Evolutionary conservation across 2,113 vertebrate species (phyloP).

Genomic region (Anoplopoma fimbria): DNA sequence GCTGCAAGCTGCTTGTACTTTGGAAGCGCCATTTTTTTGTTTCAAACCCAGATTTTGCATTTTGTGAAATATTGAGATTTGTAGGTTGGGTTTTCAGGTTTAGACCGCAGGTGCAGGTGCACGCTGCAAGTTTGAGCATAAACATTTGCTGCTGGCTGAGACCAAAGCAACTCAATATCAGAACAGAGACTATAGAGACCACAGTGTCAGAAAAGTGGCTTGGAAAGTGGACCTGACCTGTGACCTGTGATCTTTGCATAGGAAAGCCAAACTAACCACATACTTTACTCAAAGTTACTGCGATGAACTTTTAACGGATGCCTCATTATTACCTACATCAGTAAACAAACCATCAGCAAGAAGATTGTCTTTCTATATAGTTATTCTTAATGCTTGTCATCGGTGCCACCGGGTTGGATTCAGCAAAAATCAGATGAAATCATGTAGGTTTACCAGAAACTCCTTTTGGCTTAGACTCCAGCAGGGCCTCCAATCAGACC

Average conservation of each 20-base stretch:
- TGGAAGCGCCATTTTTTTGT: slow-evolving; percentile 9
- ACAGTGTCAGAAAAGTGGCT: not conserved
- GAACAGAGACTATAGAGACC: not conserved
- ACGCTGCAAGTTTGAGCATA: not conserved
- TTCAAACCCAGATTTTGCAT: not conserved
- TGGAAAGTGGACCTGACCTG: too few species aligned
- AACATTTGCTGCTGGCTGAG: not conserved
- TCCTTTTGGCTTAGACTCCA: too few species aligned
- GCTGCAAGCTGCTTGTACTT: slow-evolving; percentile 29
- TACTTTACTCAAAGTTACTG: not conserved
- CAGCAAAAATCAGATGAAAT: too few species aligned
- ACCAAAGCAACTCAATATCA: not conserved
- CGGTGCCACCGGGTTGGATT: too few species aligned
- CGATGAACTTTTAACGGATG: not conserved
- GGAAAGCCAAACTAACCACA: not conserved
- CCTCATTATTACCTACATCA: too few species aligned
- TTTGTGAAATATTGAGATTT: not conserved
- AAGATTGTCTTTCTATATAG: too few species aligned
- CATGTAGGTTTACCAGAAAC: too few species aligned
- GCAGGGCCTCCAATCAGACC: too few species aligned
- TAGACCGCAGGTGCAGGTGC: not conserved
- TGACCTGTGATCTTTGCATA: not conserved
- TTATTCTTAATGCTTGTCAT: too few species aligned
- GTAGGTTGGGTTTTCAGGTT: not conserved
- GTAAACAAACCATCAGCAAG: too few species aligned